A percentile compares a stretch with the other conserved stretches of the same genome.
These are phyloP conservation scores for Babylonia areolata DNA, from an alignment of 1,140 invertebrate genomes.

Conservation along the genomic window DNA sequence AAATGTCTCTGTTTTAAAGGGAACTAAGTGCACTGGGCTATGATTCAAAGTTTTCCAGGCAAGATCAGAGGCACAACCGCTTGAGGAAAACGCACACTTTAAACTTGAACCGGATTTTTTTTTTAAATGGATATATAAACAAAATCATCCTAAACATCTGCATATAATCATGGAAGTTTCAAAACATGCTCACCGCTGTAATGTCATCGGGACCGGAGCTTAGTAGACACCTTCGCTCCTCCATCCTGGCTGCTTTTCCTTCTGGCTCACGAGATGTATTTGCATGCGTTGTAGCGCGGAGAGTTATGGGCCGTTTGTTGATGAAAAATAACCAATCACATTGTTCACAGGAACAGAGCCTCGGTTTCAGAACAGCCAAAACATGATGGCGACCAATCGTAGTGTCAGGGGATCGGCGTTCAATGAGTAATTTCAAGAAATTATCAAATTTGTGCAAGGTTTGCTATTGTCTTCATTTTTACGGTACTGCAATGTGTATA, in stretches of 20 bases:
- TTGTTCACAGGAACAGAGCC: background rate
- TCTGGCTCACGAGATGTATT: background rate
- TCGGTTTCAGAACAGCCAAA: constrained; percentile 27
- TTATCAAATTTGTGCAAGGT: background rate
- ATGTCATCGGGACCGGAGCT: background rate
- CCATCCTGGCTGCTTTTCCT: background rate
- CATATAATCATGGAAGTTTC: too few species aligned
- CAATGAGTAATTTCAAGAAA: background rate
- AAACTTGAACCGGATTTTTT: too few species aligned
- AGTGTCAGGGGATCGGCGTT: background rate
- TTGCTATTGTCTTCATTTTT: background rate
- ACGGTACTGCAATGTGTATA: background rate
- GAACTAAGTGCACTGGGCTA: too few species aligned
- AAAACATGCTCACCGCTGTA: background rate
- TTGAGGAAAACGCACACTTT: too few species aligned
- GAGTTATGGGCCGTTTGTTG: constrained; percentile 28
- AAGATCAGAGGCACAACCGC: too few species aligned
- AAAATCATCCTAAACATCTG: too few species aligned
- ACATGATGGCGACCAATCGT: constrained; percentile 33
- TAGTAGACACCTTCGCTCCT: background rate
- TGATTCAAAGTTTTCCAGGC: too few species aligned
- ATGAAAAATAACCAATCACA: constrained; percentile 8
- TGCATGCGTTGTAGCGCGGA: background rate
- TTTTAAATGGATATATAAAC: too few species aligned
- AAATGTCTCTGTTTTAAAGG: too few species aligned